phyloP scores from a whole-genome alignment of 1,140 invertebrate species.

The Temnothorax nylanderi region DNA sequence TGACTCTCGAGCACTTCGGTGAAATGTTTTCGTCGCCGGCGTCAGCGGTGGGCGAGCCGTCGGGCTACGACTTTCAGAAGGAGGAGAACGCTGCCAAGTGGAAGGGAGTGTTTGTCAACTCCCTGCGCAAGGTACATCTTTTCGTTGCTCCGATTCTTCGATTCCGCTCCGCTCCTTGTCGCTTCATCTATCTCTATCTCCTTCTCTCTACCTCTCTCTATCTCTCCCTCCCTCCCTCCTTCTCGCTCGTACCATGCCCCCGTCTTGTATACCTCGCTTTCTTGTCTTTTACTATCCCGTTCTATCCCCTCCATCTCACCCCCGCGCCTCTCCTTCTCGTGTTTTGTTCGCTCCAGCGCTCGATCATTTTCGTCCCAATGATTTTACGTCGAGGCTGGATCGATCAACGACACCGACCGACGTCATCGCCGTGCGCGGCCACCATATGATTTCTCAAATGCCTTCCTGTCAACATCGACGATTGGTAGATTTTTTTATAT shows the following conservation, averaged over 20 bases:
- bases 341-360: conserved; percentile 28
- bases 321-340: neutral
- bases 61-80: conserved; percentile 94
- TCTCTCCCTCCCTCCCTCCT: neutral
- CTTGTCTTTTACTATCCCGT: conserved; percentile 36
- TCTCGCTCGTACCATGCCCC: neutral
- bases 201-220: neutral
- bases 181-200: neutral
- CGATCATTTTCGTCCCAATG: conserved; percentile 53
- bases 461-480: neutral
- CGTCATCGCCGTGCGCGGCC: conserved; percentile 41
- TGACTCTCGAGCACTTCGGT: conserved; percentile 68
- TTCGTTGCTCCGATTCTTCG: neutral
- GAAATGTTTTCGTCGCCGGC: conserved; percentile 87
- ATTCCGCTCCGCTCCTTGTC: conserved; percentile 14
- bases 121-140: conserved; percentile 89
- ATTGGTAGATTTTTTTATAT: neutral
- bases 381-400: conserved; percentile 43
- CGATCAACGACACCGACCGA: conserved; percentile 54
- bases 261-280: conserved; percentile 16
- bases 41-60: conserved; percentile 86
- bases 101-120: conserved; percentile 94
- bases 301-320: conserved; percentile 28
- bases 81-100: conserved; percentile 95
- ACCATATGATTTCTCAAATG: conserved; percentile 41